Evolutionary conservation across 2,888 invertebrate species (phyloP).

Genomic region (Dinocampus coccinellae): DNA sequence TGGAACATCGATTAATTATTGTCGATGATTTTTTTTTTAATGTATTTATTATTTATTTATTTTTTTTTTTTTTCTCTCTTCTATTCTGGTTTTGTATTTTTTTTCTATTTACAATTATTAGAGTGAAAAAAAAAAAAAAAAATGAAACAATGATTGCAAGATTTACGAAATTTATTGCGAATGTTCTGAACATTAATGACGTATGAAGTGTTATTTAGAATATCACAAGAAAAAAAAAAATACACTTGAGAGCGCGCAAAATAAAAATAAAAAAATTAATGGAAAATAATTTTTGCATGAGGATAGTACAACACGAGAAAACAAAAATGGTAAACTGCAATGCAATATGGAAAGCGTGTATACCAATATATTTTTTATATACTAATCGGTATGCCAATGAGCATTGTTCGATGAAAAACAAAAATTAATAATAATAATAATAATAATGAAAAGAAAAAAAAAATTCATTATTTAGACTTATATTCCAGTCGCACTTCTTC

Average conservation of each 20-base stretch:
- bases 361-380: slow-evolving; percentile 68
- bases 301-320: slow-evolving; percentile 51
- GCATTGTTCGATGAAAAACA: slow-evolving; percentile 52
- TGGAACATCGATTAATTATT: background rate
- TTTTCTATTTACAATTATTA: background rate
- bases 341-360: slow-evolving; percentile 65
- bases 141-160: slow-evolving; percentile 3
- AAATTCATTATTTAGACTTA: slow-evolving; percentile 56
- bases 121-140: no score
- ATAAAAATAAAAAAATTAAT: slow-evolving; percentile 36
- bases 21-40: background rate
- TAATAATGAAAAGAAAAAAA: background rate
- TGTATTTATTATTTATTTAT: no score
- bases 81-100: no score
- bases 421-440: background rate
- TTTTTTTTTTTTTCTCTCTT: background rate
- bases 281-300: slow-evolving; percentile 44
- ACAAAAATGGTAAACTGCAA: slow-evolving; percentile 60
- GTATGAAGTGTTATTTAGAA: background rate
- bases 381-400: slow-evolving; percentile 59
- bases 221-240: no score
- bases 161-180: background rate
- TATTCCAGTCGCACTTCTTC: slow-evolving; percentile 41
- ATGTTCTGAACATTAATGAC: background rate
- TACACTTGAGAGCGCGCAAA: slow-evolving; percentile 18